Evolutionary conservation across 1,140 invertebrate genomes (phyloP), one percentile per base, ranked within the genome.

Genomic region (Lucilia cuprina): DNA sequence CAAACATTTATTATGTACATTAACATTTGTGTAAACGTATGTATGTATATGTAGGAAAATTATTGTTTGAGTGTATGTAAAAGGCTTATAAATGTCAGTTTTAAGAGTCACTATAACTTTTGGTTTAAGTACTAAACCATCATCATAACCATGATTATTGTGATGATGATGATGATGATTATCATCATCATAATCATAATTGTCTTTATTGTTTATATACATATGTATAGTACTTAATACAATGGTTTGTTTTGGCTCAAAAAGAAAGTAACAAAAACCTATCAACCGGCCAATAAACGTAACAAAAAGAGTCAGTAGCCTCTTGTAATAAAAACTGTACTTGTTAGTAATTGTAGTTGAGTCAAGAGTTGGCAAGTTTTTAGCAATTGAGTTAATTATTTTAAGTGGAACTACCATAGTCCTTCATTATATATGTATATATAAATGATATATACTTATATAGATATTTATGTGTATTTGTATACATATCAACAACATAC

Each of bases 351-450:
- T 41, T 41, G 41, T 41, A 41, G 13, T 75, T 0, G 30, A 25
- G 74, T 34, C 10, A 75, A 75, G 74, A 5, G 74, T 75, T 75
- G 25, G 21, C 13, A 75, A 75, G 50, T 47, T 78, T 19, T 78
- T 78, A 47, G 75, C 75, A 78, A 78, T 78, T 19, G 47, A 78
- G 75, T 78, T 78, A 78, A 78, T 78, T 78, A 78, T 78, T 78
- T 78, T 78, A 78, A 78, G 75, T 78, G 75, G 41, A 21, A 9
- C 35, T 47, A 78, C 34, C 19, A 21, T 55, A 55, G 17, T 12
- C 50, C 17, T 55, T 17, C 17, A 55, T 55, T 55, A 30, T 30
- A 3, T 30, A 30, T 30, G 3, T 2, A 30, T 30, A 30, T 30
- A 30, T 30, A 30, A 30, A 30, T 2, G 1, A 30, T 14, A 55